A percentile compares a stretch with the other conserved stretches of the same genome.
Evolutionary conservation across 2,888 invertebrate species (phyloP).

Genomic region (Synergus itoensis): DNA sequence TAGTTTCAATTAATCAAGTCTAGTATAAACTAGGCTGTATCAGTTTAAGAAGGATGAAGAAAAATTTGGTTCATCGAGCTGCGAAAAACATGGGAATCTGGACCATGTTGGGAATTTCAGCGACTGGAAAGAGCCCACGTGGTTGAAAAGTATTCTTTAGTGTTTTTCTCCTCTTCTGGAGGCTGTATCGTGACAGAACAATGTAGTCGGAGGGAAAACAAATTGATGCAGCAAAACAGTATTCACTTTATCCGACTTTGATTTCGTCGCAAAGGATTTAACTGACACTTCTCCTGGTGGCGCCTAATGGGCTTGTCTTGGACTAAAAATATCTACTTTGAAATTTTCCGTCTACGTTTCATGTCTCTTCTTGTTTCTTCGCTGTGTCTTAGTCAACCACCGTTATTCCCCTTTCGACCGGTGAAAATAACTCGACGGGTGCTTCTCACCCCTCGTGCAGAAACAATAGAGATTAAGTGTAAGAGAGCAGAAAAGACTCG

Average conservation of each 20-base stretch:
- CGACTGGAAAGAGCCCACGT: neutral
- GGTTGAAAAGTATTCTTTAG: neutral
- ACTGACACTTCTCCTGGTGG: conserved; percentile 58
- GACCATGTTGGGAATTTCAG: neutral
- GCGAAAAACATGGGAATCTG: neutral
- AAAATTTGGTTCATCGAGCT: no score
- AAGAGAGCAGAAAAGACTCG: neutral
- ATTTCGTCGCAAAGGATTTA: conserved; percentile 63
- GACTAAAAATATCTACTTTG: conserved; percentile 68
- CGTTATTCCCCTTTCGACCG: conserved; percentile 64
- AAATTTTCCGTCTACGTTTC: conserved; percentile 60
- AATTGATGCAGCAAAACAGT: conserved; percentile 45
- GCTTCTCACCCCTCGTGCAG: conserved; percentile 45
- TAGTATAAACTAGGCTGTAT: no score
- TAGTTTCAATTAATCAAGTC: no score
- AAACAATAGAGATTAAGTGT: neutral
- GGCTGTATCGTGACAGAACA: conserved; percentile 26
- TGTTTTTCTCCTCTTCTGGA: neutral
- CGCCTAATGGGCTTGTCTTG: conserved; percentile 68
- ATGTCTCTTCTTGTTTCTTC: conserved; percentile 31
- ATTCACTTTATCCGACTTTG: conserved; percentile 58
- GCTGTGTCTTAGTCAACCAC: conserved; percentile 37
- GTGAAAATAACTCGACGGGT: conserved; percentile 66
- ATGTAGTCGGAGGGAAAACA: conserved; percentile 33
- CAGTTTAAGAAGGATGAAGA: no score